Percentiles rank a stretch among this genome's conserved stretches.
phyloP scores from a whole-genome alignment of 2,797 vertebrate genomes.

The Mus caroli region DNA sequence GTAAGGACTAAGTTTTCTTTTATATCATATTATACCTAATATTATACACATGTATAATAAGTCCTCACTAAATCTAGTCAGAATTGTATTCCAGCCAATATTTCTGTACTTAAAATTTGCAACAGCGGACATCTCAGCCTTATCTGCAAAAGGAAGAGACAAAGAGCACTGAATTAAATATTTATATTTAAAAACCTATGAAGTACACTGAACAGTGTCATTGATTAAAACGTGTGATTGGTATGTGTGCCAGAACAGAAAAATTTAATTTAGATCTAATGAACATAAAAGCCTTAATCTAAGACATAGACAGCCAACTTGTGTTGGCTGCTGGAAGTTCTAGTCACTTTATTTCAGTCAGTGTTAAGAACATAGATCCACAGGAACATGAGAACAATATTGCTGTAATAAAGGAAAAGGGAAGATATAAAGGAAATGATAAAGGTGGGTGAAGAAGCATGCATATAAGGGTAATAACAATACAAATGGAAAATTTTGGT shows the following conservation, averaged over 20 bases:
- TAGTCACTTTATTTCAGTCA: neutral
- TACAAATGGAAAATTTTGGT: neutral
- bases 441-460: neutral
- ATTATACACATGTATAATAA: neutral
- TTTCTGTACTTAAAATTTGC: neutral
- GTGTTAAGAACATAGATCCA: neutral
- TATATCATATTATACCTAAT: neutral
- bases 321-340: neutral
- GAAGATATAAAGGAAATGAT: neutral
- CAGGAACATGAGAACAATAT: neutral
- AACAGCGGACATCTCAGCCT: neutral
- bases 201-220: neutral
- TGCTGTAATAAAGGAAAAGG: neutral
- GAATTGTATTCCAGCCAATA: neutral
- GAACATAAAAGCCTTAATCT: neutral
- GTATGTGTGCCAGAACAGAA: neutral
- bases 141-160: neutral
- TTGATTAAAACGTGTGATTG: neutral
- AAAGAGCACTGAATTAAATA: neutral
- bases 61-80: neutral
- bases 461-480: neutral
- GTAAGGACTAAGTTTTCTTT: neutral
- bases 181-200: neutral
- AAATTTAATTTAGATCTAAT: neutral
- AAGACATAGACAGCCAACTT: neutral